Percentiles rank a stretch among this genome's conserved stretches.
Evolutionary conservation across 2,113 vertebrate species (phyloP).

Genomic region (Merops nubicus): DNA sequence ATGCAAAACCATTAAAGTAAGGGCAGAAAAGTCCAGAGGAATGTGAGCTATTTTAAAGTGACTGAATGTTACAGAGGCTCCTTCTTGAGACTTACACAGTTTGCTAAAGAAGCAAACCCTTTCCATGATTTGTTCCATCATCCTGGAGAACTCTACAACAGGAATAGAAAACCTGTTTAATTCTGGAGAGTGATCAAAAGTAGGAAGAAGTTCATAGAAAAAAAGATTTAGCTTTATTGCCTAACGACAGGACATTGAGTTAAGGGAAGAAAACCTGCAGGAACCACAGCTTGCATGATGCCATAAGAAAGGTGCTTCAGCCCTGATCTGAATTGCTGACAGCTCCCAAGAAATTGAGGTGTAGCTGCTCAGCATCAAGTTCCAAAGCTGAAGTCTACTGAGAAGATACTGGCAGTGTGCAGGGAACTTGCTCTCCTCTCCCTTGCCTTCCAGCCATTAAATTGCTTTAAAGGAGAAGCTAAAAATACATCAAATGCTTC

Average conservation of each 20-base stretch:
- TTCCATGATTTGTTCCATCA: not conserved
- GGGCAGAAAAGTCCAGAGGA: not conserved
- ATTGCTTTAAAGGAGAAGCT: constrained; percentile 16
- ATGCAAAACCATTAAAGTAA: not conserved
- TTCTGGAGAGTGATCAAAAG: not conserved
- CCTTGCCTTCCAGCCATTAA: not conserved
- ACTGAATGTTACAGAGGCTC: not conserved
- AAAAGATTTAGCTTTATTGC: not conserved
- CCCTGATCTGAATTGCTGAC: not conserved
- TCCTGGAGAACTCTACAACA: not conserved
- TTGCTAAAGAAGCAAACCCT: not conserved
- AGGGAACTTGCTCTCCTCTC: not conserved
- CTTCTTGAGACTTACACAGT: not conserved
- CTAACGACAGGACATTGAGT: not conserved
- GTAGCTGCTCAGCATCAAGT: not conserved
- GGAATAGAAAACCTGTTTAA: not conserved
- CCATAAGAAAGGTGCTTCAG: not conserved
- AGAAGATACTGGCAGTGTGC: not conserved
- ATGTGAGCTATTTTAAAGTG: not conserved
- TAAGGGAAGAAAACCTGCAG: not conserved
- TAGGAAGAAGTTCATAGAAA: not conserved
- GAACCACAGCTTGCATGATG: not conserved
- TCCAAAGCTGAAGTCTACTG: not conserved
- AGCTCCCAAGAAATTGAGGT: not conserved
- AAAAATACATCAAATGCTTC: constrained; percentile 34